Percentiles rank a stretch among this genome's conserved stretches.
Conservation (phyloP, 2,888 invertebrate species). For the Seira ritae region DNA sequence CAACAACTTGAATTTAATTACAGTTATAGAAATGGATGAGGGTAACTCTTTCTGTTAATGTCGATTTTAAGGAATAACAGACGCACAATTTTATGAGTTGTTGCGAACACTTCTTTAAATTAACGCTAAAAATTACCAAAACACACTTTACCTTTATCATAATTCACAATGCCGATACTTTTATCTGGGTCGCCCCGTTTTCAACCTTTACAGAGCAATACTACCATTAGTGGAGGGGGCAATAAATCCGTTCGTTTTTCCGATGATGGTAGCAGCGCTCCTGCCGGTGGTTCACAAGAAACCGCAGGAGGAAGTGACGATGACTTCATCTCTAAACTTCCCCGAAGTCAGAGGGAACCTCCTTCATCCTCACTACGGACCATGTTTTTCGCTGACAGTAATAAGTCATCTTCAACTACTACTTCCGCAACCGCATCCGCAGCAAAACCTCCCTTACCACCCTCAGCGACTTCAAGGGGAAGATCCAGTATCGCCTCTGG, state of each 20-base stretch:
- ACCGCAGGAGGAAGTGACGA: slow-evolving; percentile 10
- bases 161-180: no score
- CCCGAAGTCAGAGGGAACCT: slow-evolving; percentile 17
- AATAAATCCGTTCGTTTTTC: slow-evolving; percentile 58
- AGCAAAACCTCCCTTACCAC: slow-evolving; percentile 21
- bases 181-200: no score
- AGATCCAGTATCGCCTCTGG: slow-evolving; percentile 1
- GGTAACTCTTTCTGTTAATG: no score
- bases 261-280: slow-evolving; percentile 9
- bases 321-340: slow-evolving; percentile 29
- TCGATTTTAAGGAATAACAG: no score
- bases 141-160: no score
- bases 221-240: background rate
- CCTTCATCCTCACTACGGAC: slow-evolving; percentile 18
- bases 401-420: background rate
- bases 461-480: slow-evolving; percentile 14
- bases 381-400: slow-evolving; percentile 26
- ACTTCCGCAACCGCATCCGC: background rate
- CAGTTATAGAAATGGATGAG: no score
- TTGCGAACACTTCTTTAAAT: no score
- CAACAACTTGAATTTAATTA: no score
- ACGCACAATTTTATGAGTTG: no score
- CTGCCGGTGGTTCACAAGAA: background rate
- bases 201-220: no score
- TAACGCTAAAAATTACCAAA: no score